phyloP scores from a whole-genome alignment of 2,888 invertebrate species.

The Archaeoteleia sp. region DNA sequence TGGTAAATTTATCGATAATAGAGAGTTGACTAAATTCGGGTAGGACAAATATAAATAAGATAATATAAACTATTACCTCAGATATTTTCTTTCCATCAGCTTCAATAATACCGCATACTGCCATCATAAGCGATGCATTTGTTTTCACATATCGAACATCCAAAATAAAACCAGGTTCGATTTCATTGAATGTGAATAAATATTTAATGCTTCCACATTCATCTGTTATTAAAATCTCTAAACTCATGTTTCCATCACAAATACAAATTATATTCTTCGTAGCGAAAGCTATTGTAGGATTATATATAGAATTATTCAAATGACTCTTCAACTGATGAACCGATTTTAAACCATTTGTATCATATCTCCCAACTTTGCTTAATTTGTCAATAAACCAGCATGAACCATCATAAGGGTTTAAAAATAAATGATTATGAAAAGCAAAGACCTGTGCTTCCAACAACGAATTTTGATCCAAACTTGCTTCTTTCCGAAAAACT shows the following conservation, averaged over 20 bases:
- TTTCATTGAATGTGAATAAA: slow-evolving; percentile 52
- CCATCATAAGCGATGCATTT: slow-evolving; percentile 58
- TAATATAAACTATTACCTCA: no score
- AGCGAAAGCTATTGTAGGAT: slow-evolving; percentile 69
- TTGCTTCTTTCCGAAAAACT: slow-evolving; percentile 64
- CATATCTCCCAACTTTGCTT: slow-evolving; percentile 61
- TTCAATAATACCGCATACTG: slow-evolving; percentile 60
- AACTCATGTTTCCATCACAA: slow-evolving; percentile 60
- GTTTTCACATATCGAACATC: slow-evolving; percentile 60
- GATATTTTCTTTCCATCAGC: slow-evolving; percentile 64
- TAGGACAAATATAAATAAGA: no score
- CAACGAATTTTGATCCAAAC: slow-evolving; percentile 65
- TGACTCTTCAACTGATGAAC: slow-evolving; percentile 18
- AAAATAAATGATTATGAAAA: slow-evolving; percentile 71
- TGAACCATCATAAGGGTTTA: slow-evolving; percentile 66
- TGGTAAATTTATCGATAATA: no score
- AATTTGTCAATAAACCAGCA: slow-evolving; percentile 68
- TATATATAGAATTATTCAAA: slow-evolving; percentile 55
- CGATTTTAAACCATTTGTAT: slow-evolving; percentile 13
- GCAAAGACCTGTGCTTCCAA: slow-evolving; percentile 70
- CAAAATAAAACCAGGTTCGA: slow-evolving; percentile 65
- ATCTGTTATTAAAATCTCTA: slow-evolving; percentile 59
- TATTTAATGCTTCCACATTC: slow-evolving; percentile 21
- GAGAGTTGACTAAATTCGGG: no score
- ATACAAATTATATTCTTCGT: slow-evolving; percentile 57